Base-by-base conservation (phyloP, 2,797 vertebrate species). In the Typhlichthys subterraneus region DNA sequence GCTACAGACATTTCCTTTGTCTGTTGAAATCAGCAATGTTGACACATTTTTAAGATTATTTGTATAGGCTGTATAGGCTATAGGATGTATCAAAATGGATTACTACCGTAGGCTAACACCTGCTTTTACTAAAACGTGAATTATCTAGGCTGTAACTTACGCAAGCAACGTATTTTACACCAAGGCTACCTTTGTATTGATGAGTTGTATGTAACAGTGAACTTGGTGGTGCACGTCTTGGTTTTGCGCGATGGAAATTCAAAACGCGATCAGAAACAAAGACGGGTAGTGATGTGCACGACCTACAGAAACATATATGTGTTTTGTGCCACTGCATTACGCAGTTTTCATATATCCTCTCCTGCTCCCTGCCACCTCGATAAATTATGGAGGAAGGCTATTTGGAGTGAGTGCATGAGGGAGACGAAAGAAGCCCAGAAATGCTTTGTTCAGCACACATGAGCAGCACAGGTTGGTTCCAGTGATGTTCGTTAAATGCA, bases 351-450 rank as follows among this genome's bases (percentile, higher is more conserved):
- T 54, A 50, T 64, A 58, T 57, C 59, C 45, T 59, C 68, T 67
- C 70, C 75, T 53, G 61, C 79, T 82, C 77, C 38, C 77, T 79
- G 74, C 79, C 76, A 73, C 77, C 72, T 76, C 73, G 67, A 92
- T 92, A 63, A 91, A 92, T 93, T 85, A 91, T 92, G 81, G 77
- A 92, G 64, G 63, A 81, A 54, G 72, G 71, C 85, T 93, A 92
- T 92, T 91, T 92, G 89, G 87, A 85, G 58, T 33, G 60, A 17
- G 13, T 53, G 38, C 55, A 46, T 45, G 62, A 33, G 54, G 56
- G 17, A 50, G 6, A 17, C 45, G 50, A 49, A 53, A 62, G 7
- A 51, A 5, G 1, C 38, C 10, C 58, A 71, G 65, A 54, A 73
- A 55, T 33, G 76, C 76, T 87, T 87, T 81, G 85, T 87, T 84